Base-by-base conservation (phyloP, 2,888 invertebrate species). In the Hemicrepidius hirtus region DNA sequence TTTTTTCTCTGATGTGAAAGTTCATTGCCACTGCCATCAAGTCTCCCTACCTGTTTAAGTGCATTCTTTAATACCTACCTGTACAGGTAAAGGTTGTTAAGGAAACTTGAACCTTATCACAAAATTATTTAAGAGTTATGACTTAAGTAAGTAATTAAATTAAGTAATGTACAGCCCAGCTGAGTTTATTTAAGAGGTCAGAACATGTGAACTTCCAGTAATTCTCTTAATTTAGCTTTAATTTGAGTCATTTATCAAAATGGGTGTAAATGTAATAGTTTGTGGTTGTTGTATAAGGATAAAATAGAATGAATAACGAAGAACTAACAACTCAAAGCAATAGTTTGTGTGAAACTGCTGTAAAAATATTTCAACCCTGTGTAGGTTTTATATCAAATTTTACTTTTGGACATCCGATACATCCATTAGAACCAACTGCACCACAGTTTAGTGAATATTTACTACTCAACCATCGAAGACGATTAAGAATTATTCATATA, bases 361-460 rank as follows among this genome's bases (percentile, higher is more conserved):
- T 59, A 24, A 77, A 76, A 71, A 40, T 72, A 21, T 55, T 75
- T 50, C 67, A 70, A 49, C 70, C 71, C 35, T 77, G 74, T 65
- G 64, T 72, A 70, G 24, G 55, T 49, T 76, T 78, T 50, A 73
- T 76, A 53, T 77, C 80, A 24, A 76, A 76, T 62, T 76, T 84
- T 16, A 83, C 79, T 55, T 73, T 81, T 37, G 79, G 81, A 55
- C 83, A 84, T 71, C 79, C 82, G 24, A 77, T 86, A 21, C 81
- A 85, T 79, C 86, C 86, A 7, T 77, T 78, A 7, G 83, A 84
- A 66, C 84, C 84, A 16, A 76, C 80, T 20, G 80, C 80, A 16
- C 82, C 85, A n/a, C 80, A 82, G 70, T 77, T 84, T 71, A 85
- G 84, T 76, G 85, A 86, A 76, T 84, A 85, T 77, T 77, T 86